Conservation (phyloP, 2,113 vertebrate species). For the Colaptes auratus region DNA sequence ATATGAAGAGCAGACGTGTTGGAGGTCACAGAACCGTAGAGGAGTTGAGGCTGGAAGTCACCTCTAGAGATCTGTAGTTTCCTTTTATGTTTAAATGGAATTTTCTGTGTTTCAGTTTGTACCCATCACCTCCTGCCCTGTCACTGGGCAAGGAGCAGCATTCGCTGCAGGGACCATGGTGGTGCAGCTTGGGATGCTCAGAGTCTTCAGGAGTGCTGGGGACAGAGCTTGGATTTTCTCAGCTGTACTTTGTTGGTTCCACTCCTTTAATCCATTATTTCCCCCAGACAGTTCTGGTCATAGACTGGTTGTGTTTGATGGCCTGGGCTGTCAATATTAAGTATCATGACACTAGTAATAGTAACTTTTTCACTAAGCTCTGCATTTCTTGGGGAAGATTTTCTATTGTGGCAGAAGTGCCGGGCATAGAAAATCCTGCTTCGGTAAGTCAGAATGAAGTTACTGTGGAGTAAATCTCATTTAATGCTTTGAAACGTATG, state of each 20-base stretch:
- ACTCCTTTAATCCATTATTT: neutral
- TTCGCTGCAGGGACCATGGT: accelerated
- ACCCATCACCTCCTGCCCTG: neutral
- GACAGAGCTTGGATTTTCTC: neutral
- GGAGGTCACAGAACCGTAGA: neutral
- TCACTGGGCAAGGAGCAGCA: neutral
- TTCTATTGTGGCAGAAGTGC: constrained; percentile 65
- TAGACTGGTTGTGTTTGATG: neutral
- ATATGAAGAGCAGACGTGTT: accelerated
- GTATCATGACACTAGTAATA: neutral
- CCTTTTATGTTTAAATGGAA: neutral
- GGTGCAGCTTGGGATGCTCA: neutral
- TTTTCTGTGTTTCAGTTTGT: neutral
- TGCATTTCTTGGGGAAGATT: constrained; percentile 64
- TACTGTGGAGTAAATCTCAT: constrained; percentile 72
- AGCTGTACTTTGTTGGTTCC: neutral
- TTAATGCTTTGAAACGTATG: constrained; percentile 63
- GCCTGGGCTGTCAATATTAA: constrained; percentile 18
- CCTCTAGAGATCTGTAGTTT: neutral
- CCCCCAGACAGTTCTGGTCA: neutral
- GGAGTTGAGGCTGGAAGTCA: neutral
- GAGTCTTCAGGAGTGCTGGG: neutral
- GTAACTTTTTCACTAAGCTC: constrained; percentile 56
- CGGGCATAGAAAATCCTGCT: constrained; percentile 63
- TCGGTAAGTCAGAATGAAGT: constrained; percentile 65